Evolutionary conservation across 2,888 invertebrate species (phyloP), one percentile per base, ranked within the genome.

Genomic region (Pseudococcus jackbeardsleyi): DNA sequence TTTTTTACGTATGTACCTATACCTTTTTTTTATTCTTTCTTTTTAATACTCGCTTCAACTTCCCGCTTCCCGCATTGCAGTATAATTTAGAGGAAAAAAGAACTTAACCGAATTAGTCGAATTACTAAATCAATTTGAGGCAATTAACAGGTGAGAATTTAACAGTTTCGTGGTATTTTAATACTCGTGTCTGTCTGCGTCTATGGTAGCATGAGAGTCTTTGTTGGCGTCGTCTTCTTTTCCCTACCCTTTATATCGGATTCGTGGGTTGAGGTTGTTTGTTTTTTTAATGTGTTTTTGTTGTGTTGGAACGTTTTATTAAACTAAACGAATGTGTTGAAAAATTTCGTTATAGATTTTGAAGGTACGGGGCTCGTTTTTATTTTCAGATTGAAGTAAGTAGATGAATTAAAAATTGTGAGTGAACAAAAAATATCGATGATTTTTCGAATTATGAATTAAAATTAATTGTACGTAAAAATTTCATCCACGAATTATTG

Each of bases 71-170:
- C 50, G 50, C 50, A 50, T 50, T 50, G 50, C 15, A 17, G 17
- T 17, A 17, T 50, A 50, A 50, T 50, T 50, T 50, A 50, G 46
- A 12, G 0, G 46, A 8, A 12, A 12, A 12, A 17, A 50, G 17
- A 50, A 50, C 50, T 17, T 59, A 59, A 59, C 59, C 59, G 19
- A 59, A 59, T 19, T 59, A 59, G 59, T 59, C 19, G 19, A 19
- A 59, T 59, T 59, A 59, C 59, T 19, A 19, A 59, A 59, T 59
- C 59, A 59, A 59, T 59, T 59, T 59, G 9, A 19, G 19, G 59
- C 59, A 59, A 59, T 59, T 59, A 59, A 19, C 59, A 59, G 59
- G 59, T 59, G 59, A n/a, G 59, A 59, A 19, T 59, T 59, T 59
- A 59, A 59, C 19, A 59, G n/a, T 8, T 59, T 59, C 59, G 59